These are phyloP conservation scores for Sceloporus undulatus DNA, from an alignment of 2,113 vertebrate genomes.

Conservation along the genomic window DNA sequence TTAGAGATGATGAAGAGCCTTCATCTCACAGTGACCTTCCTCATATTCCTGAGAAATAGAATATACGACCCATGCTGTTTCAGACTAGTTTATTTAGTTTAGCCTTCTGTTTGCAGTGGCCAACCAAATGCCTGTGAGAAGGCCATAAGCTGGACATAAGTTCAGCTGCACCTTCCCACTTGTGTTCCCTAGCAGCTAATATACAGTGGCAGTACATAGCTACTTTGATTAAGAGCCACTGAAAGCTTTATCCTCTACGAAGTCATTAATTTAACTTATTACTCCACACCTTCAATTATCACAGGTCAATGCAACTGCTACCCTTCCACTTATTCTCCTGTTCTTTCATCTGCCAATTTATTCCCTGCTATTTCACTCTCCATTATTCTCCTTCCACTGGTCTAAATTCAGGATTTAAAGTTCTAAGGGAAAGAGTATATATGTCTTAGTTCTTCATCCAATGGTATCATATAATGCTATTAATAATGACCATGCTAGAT, in stretches of 20 bases:
- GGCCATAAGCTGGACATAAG: not conserved
- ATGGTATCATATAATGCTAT: not conserved
- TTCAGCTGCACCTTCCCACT: not conserved
- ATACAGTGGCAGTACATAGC: not conserved
- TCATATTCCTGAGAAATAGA: not conserved
- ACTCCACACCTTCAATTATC: not conserved
- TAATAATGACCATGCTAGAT: not conserved
- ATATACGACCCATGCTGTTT: not conserved
- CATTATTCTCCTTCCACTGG: no score
- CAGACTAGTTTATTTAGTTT: not conserved
- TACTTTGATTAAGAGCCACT: not conserved
- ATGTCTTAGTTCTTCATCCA: not conserved
- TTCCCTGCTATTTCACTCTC: not conserved
- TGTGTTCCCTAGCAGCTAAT: not conserved
- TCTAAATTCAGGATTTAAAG: constrained; percentile 7
- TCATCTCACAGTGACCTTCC: not conserved
- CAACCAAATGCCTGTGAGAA: not conserved
- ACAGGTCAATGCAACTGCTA: not conserved
- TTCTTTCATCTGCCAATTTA: not conserved
- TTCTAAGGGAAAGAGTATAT: not conserved
- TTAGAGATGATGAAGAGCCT: not conserved
- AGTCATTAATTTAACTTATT: not conserved
- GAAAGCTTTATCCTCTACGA: not conserved
- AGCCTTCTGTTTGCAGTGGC: not conserved
- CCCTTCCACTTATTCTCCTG: not conserved